phyloP scores from a whole-genome alignment of 1,140 invertebrate genomes.

The Lordiphosa clarofinis region DNA sequence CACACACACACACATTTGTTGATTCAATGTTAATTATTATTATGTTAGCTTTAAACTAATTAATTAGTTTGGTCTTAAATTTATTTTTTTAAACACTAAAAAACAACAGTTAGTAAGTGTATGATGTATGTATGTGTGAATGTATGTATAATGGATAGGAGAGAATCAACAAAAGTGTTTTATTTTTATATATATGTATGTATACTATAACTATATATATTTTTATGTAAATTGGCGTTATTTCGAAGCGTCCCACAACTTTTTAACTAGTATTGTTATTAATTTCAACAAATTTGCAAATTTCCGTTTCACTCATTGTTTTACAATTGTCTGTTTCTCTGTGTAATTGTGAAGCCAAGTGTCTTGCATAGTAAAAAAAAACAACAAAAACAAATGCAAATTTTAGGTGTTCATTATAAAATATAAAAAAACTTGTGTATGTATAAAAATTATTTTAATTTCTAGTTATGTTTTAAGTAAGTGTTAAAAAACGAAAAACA shows the following conservation, averaged over 20 bases:
- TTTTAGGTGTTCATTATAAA: slow-evolving; percentile 66
- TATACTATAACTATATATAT: slow-evolving; percentile 40
- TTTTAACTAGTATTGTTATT: slow-evolving; percentile 33
- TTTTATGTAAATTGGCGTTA: slow-evolving; percentile 63
- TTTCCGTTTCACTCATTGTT: slow-evolving; percentile 10
- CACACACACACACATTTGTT: slow-evolving; percentile 66
- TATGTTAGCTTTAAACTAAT: slow-evolving; percentile 61
- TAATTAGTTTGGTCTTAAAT: slow-evolving; percentile 62
- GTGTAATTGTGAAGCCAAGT: slow-evolving; percentile 54
- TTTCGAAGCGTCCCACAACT: slow-evolving; percentile 45
- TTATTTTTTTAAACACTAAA: slow-evolving; percentile 26
- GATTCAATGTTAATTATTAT: slow-evolving; percentile 76
- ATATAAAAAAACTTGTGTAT: slow-evolving; percentile 38
- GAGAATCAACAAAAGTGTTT: slow-evolving; percentile 52
- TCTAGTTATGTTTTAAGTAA: slow-evolving; percentile 51
- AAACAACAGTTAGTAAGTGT: slow-evolving; percentile 17
- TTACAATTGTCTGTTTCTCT: slow-evolving; percentile 24
- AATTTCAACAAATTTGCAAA: slow-evolving; percentile 26
- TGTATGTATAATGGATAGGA: slow-evolving; percentile 31
- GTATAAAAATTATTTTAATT: slow-evolving; percentile 23
- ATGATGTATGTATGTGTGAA: slow-evolving; percentile 41
- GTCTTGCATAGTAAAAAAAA: slow-evolving; percentile 55
- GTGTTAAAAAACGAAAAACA: slow-evolving; percentile 27
- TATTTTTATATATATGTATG: slow-evolving; percentile 57
- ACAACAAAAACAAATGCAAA: slow-evolving; percentile 31